A percentile compares a stretch with the other conserved stretches of the same genome.
Evolutionary conservation across 2,888 invertebrate species (phyloP).

Genomic region (Netelia virgata): DNA sequence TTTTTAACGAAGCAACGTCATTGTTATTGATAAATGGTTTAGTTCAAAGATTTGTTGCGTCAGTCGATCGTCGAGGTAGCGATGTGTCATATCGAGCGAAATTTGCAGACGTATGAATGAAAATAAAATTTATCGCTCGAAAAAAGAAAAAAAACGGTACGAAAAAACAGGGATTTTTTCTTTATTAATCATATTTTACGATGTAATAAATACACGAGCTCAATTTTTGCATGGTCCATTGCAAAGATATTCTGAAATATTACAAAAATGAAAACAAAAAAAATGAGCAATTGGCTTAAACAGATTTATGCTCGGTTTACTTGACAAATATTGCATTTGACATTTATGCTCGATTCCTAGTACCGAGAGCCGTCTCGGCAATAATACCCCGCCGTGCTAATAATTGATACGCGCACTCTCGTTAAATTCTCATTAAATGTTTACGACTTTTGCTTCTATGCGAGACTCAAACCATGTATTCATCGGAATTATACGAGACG

Average conservation of each 20-base stretch:
- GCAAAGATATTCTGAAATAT: too few relatives aligned
- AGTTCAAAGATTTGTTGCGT: not conserved
- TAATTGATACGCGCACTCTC: slow-evolving; percentile 20
- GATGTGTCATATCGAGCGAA: not conserved
- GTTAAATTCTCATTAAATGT: slow-evolving; percentile 41
- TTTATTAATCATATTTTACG: too few relatives aligned
- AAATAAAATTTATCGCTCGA: not conserved
- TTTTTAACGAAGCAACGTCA: not conserved
- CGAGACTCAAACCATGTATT: not conserved
- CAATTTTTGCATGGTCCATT: too few relatives aligned
- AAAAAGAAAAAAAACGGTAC: not conserved
- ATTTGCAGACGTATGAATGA: not conserved
- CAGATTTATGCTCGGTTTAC: too few relatives aligned
- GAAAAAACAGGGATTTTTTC: not conserved
- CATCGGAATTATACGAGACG: not conserved
- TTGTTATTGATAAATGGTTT: not conserved
- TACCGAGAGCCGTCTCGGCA: too few relatives aligned
- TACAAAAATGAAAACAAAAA: too few relatives aligned
- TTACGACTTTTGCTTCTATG: slow-evolving; percentile 22
- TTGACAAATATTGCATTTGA: too few relatives aligned
- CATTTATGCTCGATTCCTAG: too few relatives aligned
- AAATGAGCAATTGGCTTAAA: too few relatives aligned
- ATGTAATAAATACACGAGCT: too few relatives aligned
- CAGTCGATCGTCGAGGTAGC: not conserved
- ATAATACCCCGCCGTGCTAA: too few relatives aligned